Evolutionary conservation across 2,888 invertebrate genomes (phyloP).

Genomic region (Sphaerophoria taeniata): DNA sequence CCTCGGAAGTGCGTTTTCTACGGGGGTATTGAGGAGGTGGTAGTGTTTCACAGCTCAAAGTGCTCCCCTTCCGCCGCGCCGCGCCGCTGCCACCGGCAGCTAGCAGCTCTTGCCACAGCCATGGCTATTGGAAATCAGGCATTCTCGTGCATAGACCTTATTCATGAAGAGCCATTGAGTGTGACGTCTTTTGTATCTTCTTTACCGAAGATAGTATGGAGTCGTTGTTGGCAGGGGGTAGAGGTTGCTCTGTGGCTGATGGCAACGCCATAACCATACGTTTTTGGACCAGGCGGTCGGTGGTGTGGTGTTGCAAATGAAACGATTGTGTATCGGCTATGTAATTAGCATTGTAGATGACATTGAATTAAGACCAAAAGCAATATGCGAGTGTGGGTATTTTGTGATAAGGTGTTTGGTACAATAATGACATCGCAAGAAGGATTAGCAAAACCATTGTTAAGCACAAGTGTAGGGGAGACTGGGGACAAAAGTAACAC

Average conservation of each 20-base stretch:
- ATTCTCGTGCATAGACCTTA: not conserved
- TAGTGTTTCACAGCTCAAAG: not conserved
- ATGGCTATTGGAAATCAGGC: constrained; percentile 5
- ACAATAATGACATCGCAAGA: constrained; percentile 26
- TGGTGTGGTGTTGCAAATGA: constrained; percentile 26
- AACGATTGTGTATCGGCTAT: constrained; percentile 46
- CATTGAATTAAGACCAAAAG: constrained; percentile 42
- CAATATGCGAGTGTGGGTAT: constrained; percentile 21
- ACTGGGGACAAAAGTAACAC: no score
- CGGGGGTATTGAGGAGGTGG: not conserved
- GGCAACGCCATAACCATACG: no score
- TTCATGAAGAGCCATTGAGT: constrained; percentile 13
- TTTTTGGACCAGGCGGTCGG: constrained; percentile 1
- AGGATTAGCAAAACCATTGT: constrained; percentile 54
- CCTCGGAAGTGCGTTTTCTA: constrained; percentile 57
- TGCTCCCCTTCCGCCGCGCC: not conserved
- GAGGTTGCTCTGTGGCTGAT: constrained; percentile 11
- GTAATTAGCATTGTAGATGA: constrained; percentile 71
- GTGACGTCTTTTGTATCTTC: constrained; percentile 22
- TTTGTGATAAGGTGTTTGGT: not conserved
- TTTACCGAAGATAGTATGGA: no score
- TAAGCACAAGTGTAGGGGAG: constrained; percentile 9
- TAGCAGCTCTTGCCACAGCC: no score
- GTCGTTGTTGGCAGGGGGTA: constrained; percentile 12
- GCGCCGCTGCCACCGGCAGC: no score